Evolutionary conservation across 2,888 invertebrate genomes (phyloP).

Genomic region (Pogonocherus hispidulus): DNA sequence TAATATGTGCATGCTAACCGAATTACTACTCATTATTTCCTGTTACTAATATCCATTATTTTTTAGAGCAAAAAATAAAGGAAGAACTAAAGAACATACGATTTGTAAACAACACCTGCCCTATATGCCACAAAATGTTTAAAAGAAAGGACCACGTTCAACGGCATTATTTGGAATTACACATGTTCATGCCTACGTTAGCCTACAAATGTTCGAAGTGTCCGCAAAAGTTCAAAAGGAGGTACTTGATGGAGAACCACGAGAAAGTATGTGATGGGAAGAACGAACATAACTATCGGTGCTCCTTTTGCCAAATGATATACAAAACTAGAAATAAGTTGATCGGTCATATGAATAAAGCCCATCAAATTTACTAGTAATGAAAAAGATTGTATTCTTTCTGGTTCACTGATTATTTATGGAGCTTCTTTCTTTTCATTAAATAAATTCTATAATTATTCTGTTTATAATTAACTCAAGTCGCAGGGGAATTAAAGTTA

Average conservation of each 20-base stretch:
- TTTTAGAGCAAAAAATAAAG: background rate
- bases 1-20: too few relatives aligned
- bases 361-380: conserved; percentile 3
- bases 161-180: conserved; percentile 33
- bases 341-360: conserved; percentile 11
- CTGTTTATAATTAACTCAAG: too few relatives aligned
- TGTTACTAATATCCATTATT: background rate
- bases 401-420: too few relatives aligned
- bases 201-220: conserved; percentile 48
- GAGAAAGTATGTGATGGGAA: conserved; percentile 37
- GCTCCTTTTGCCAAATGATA: conserved; percentile 19
- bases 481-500: too few relatives aligned
- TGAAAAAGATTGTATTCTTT: too few relatives aligned
- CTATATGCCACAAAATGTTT: conserved; percentile 52
- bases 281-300: background rate
- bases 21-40: too few relatives aligned
- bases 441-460: too few relatives aligned
- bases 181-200: conserved; percentile 42
- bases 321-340: conserved; percentile 24
- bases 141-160: conserved; percentile 54
- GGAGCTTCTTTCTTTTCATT: too few relatives aligned
- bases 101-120: conserved; percentile 51
- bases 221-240: conserved; percentile 49
- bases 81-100: conserved; percentile 44
- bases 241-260: conserved; percentile 52